Base-by-base conservation (phyloP, 2,113 vertebrate genomes). In the Carassius gibelio region DNA sequence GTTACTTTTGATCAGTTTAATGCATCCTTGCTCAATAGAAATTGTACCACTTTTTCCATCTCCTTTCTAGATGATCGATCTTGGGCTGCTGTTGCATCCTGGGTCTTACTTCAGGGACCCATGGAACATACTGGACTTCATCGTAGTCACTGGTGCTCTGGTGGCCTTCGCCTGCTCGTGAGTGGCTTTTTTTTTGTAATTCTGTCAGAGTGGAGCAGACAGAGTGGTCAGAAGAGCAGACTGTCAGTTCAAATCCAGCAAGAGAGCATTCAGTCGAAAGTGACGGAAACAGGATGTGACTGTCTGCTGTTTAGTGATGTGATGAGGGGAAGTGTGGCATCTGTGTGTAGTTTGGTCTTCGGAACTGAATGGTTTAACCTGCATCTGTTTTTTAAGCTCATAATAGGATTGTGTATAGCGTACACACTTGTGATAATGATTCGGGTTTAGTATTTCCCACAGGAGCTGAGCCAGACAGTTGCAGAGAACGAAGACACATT, bases 141-240 rank as follows among this genome's bases (percentile, higher is more conserved):
- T 99, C 59, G 98, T 99, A 92, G 98, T 99, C 96, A 99, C 96
- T 89, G 98, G 98, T 23, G 98, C 98, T 84, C 93, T 99, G 92
- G 97, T 99, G 92, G 98, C 98, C 1, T 99, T 99, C 72, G 97
- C 98, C 84, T 99, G 97, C 95, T 97, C 98, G 98, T 99, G 95
- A 99, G 98, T 97, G 59, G 30, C 50, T 52, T 52, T 52, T 69
- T 59, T 26, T 82, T 84, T 76, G 4, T 30, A n/a, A n/a, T 36
- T 52, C 59, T 55, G 82, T 86, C 82, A 84, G 71, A 42, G 82
- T 38, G 52, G 71, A 85, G 62, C 45, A 26, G 50, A 61, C 57
- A n/a, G 57, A 61, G 19, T 21, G 57, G 57, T 61, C 57, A 83
- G 74, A 66, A 55, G 76, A 79, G 55, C 30, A 52, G 36, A 59